A percentile compares a stretch with the other conserved stretches of the same genome.
Evolutionary conservation across 1,140 invertebrate genomes (phyloP).

Genomic region (Hyles vespertilio): DNA sequence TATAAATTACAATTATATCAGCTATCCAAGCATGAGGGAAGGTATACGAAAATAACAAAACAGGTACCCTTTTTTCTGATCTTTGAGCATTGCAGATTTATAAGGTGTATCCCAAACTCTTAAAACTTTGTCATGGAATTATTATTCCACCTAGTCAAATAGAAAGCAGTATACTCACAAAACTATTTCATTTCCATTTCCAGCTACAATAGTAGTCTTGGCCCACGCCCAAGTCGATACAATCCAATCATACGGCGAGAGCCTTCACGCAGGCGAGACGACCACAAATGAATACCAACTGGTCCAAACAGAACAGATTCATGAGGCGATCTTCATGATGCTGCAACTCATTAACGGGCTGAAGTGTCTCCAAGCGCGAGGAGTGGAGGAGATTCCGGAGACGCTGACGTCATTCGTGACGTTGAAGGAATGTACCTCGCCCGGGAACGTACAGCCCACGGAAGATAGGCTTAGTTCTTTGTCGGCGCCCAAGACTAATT

Average conservation of each 20-base stretch:
- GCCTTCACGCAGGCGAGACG: constrained; percentile 72
- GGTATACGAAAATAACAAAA: too few species aligned
- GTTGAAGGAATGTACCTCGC: constrained; percentile 68
- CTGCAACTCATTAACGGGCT: constrained; percentile 87
- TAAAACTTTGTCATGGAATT: too few species aligned
- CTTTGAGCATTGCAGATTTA: too few species aligned
- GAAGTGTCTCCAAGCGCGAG: constrained; percentile 89
- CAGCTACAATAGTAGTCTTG: constrained; percentile 85
- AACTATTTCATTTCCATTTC: constrained; percentile 37
- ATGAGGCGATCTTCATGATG: constrained; percentile 81
- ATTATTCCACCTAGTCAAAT: too few species aligned
- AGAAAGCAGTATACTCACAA: too few species aligned
- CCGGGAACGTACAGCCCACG: constrained; percentile 66
- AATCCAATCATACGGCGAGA: constrained; percentile 79
- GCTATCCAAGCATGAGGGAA: too few species aligned
- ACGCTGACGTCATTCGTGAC: constrained; percentile 81
- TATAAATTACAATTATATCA: too few species aligned
- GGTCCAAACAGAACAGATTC: constrained; percentile 57
- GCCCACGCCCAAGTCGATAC: constrained; percentile 83
- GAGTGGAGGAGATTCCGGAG: constrained; percentile 85
- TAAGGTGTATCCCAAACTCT: too few species aligned
- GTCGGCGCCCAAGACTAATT: constrained; percentile 71
- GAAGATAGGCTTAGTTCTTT: constrained; percentile 65
- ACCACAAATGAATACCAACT: constrained; percentile 67
- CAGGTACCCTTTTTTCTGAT: too few species aligned